phyloP scores from a whole-genome alignment of 2,797 vertebrate species.

The Tenualosa thibaudeaui region DNA sequence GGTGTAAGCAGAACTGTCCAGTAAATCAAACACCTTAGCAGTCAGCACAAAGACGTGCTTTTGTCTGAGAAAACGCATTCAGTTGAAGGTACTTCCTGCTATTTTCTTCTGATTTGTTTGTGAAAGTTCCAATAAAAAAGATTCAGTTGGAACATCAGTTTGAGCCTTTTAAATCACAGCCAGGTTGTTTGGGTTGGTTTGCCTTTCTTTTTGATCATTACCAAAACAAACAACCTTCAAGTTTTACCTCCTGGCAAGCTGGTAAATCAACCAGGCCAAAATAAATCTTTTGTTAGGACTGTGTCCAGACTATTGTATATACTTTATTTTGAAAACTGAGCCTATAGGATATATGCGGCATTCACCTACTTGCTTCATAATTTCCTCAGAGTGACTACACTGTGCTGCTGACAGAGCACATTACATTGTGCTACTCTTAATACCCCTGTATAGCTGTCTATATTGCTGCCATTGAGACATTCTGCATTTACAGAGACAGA shows the following conservation, averaged over 20 bases:
- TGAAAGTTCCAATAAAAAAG: not conserved
- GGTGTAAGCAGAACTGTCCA: not conserved
- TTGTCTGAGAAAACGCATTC: not conserved
- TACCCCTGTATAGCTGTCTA: not conserved
- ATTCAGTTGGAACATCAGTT: not conserved
- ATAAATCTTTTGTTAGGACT: not conserved
- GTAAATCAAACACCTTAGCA: not conserved
- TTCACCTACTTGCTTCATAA: not conserved
- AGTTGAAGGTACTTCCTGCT: not conserved
- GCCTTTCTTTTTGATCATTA: not conserved
- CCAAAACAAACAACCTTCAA: not conserved
- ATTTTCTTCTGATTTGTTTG: not conserved
- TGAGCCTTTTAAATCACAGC: not conserved
- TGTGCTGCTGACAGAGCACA: conserved; percentile 8
- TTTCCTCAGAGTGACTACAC: not conserved
- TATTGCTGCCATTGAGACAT: not conserved
- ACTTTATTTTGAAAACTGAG: not conserved
- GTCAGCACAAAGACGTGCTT: not conserved
- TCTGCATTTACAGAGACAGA: not conserved
- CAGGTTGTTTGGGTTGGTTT: not conserved
- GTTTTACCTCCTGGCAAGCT: not conserved
- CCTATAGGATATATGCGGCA: not conserved
- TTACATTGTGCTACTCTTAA: not conserved
- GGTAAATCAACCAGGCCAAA: not conserved
- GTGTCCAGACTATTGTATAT: not conserved